These are phyloP conservation scores for Lindbergichthys nudifrons DNA, from an alignment of 2,797 vertebrate species.

Conservation along the genomic window DNA sequence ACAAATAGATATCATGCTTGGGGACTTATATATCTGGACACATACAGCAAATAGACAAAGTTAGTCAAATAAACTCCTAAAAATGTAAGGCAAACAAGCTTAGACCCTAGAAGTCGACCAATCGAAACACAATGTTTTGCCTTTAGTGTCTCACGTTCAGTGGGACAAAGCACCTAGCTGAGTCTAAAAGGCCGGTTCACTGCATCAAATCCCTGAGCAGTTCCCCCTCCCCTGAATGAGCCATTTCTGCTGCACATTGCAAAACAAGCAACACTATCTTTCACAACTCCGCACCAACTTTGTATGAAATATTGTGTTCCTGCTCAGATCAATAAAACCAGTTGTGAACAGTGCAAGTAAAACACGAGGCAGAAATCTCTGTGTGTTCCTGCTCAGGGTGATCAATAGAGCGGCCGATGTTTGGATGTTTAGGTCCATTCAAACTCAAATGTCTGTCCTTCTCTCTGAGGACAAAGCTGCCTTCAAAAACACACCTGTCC, in stretches of 20 bases:
- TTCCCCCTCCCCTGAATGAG: slow-evolving; percentile 32
- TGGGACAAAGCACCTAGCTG: slow-evolving; percentile 4
- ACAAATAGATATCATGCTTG: too few relatives aligned
- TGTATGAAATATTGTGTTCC: slow-evolving; percentile 60
- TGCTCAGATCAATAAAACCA: slow-evolving; percentile 59
- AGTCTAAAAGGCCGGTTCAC: slow-evolving; percentile 33
- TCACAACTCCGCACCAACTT: slow-evolving; percentile 40
- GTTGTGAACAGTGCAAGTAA: slow-evolving; percentile 51
- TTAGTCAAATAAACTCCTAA: too few relatives aligned
- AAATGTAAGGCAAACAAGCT: too few relatives aligned
- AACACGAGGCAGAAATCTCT: slow-evolving; percentile 31
- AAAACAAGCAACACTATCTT: slow-evolving; percentile 46
- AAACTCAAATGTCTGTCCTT: slow-evolving; percentile 1
- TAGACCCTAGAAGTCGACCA: too few relatives aligned
- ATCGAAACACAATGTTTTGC: too few relatives aligned
- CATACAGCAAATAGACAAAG: too few relatives aligned
- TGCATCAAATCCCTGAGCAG: slow-evolving; percentile 37
- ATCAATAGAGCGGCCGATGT: slow-evolving; percentile 24
- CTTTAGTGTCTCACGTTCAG: slow-evolving; percentile 5
- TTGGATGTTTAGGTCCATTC: slow-evolving; percentile 29
- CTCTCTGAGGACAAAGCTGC: slow-evolving; percentile 17
- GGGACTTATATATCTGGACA: too few relatives aligned
- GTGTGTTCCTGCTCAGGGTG: slow-evolving; percentile 32
- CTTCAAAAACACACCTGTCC: background rate
- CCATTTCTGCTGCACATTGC: slow-evolving; percentile 52